A percentile compares a stretch with the other conserved stretches of the same genome.
Conservation (phyloP, 2,888 invertebrate species). For the Merodon equestris region DNA sequence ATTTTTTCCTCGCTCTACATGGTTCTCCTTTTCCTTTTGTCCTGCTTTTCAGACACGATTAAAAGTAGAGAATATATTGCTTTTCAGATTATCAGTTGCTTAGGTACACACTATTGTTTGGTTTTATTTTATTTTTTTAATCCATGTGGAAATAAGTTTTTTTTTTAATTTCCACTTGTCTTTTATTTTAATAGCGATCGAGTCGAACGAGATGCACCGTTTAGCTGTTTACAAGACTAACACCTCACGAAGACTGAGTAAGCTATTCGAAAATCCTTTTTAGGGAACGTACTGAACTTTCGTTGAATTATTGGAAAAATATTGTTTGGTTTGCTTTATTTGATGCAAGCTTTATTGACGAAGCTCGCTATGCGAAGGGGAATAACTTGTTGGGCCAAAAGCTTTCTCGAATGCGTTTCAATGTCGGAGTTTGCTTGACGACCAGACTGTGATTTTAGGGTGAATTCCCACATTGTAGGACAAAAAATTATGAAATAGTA, state of each 20-base stretch:
- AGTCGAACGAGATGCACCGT: constrained; percentile 60
- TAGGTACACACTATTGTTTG: constrained; percentile 49
- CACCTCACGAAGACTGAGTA: constrained; percentile 65
- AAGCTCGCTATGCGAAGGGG: constrained; percentile 33
- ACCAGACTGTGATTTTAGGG: too few relatives aligned
- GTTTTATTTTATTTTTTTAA: not conserved
- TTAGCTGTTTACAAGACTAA: constrained; percentile 63
- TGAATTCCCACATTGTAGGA: too few relatives aligned
- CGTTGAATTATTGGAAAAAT: constrained; percentile 64
- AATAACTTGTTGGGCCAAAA: constrained; percentile 60
- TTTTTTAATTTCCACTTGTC: constrained; percentile 44
- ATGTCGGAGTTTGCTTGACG: too few relatives aligned
- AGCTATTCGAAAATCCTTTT: constrained; percentile 40
- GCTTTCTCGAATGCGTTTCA: constrained; percentile 13
- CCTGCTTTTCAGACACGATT: constrained; percentile 21
- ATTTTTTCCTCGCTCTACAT: constrained; percentile 23
- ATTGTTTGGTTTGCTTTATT: constrained; percentile 38
- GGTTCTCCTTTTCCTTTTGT: constrained; percentile 2
- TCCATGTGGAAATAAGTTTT: constrained; percentile 3
- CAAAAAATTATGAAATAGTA: constrained; percentile 4
- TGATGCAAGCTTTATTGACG: constrained; percentile 25
- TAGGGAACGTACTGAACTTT: constrained; percentile 46
- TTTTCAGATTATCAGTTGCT: constrained; percentile 47
- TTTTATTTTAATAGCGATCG: constrained; percentile 28
- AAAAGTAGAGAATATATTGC: constrained; percentile 55